Base-by-base conservation (phyloP, 2,797 vertebrate genomes). In the Erpetoichthys calabaricus region DNA sequence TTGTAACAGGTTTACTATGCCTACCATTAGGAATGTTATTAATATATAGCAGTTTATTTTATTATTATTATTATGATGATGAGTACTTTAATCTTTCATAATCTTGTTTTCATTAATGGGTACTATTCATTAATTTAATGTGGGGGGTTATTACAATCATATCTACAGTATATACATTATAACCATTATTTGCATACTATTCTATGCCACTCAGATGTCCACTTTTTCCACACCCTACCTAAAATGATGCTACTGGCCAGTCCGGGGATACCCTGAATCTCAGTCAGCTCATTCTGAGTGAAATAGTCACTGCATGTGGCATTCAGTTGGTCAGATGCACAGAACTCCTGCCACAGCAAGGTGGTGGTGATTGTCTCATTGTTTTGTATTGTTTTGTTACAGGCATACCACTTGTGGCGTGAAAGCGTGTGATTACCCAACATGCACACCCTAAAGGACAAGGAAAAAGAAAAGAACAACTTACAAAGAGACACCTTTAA, bases 381-480 rank as follows among this genome's bases (percentile, higher is more conserved):
- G 62, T 60, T 57, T 0, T 45, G 50, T 25, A 62, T 60, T 0
- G 75, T 86, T 68, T 93, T 94, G 2, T 71, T 73, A 47, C 91
- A 94, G 1, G 58, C 49, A 0, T 53, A 57, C 6, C 90, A 60
- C 4, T 75, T 72, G 3, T 89, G 85, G 9, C 70, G 70, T 44
- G 80, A 90, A 56, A 94, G 81, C 0, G 86, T 90, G 41, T 90
- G 75, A 64, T 94, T 91, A 4, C 91, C 91, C 68, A 94, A 75
- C 83, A 93, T 83, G 69, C 91, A 94, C 55, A 94, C 86, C 3
- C 91, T 93, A 73, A 5, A 4, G 47, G 8, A 63, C 45, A 42
- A 56, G 50, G 47, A 0, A 4, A 6, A 4, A n/a, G 45, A n/a
- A 25, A 44, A 6, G 42, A 64, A 62, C 25, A 25, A 25, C 25